Conservation (phyloP, 2,113 vertebrate species). For the Typhlomys cinereus region DNA sequence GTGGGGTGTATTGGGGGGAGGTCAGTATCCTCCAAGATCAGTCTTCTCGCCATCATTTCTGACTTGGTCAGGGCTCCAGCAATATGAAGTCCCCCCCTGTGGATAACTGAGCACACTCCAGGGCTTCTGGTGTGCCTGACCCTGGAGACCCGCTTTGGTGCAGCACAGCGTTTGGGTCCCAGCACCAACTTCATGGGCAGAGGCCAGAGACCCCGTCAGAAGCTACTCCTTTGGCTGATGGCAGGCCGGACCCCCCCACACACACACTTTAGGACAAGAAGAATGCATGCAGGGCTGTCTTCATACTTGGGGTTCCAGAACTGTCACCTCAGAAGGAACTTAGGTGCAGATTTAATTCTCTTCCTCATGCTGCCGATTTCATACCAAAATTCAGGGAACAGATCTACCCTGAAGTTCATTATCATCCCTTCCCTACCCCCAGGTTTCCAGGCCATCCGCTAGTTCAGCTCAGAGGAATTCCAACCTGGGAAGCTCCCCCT, state of each 20-base stretch:
- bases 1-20: too few species aligned
- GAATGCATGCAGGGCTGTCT: neutral
- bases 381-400: neutral
- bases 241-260: neutral
- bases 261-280: neutral
- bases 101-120: neutral
- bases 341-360: neutral
- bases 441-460: neutral
- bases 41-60: neutral
- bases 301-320: neutral
- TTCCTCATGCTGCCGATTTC: neutral
- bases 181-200: neutral
- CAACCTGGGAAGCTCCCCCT: neutral
- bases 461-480: neutral
- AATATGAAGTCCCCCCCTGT: neutral
- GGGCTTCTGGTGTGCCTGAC: neutral
- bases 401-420: neutral
- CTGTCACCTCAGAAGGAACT: neutral
- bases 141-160: neutral
- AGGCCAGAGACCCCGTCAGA: neutral
- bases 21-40: neutral
- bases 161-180: neutral
- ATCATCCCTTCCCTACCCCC: neutral
- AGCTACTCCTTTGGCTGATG: neutral
- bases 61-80: neutral